Evolutionary conservation across 1,140 invertebrate genomes (phyloP).

Genomic region (Thaumetopoea pityocampa): DNA sequence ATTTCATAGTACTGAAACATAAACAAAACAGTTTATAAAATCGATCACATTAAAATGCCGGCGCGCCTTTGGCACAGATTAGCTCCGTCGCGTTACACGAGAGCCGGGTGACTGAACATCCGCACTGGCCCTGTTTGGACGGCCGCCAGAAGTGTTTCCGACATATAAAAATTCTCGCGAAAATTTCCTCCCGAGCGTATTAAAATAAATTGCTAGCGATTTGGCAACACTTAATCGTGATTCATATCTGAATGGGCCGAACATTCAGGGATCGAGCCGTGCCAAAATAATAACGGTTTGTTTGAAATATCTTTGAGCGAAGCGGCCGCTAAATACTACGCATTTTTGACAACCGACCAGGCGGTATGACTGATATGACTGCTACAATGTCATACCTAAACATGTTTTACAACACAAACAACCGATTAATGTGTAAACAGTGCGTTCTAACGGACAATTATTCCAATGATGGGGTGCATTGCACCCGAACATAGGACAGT

Average conservation of each 20-base stretch:
- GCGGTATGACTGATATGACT: constrained; percentile 16
- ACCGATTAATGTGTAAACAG: constrained; percentile 6
- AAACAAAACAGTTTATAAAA: constrained; percentile 59
- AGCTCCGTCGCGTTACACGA: constrained; percentile 68
- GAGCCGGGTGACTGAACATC: constrained; percentile 72
- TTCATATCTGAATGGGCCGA: constrained; percentile 65
- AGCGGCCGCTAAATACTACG: constrained; percentile 19
- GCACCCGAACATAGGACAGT: constrained; percentile 8
- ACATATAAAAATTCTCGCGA: constrained; percentile 71
- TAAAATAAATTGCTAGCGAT: constrained; percentile 75
- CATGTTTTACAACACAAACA: constrained; percentile 10
- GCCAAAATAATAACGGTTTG: constrained; percentile 58
- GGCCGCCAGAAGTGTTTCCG: constrained; percentile 67
- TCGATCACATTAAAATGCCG: constrained; percentile 46
- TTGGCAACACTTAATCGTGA: constrained; percentile 75
- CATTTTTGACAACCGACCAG: constrained; percentile 13
- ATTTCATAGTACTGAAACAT: constrained; percentile 99
- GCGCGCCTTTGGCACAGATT: constrained; percentile 62
- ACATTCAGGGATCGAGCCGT: constrained; percentile 58
- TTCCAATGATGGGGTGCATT: constrained; percentile 14
- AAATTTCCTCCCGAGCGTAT: constrained; percentile 71
- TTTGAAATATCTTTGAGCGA: constrained; percentile 39
- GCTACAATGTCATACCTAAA: constrained; percentile 11
- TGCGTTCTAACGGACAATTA: constrained; percentile 9
- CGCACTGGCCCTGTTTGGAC: constrained; percentile 59